Evolutionary conservation across 2,113 vertebrate species (phyloP), one percentile per base, ranked within the genome.

Genomic region (Cynopterus brachyotis): DNA sequence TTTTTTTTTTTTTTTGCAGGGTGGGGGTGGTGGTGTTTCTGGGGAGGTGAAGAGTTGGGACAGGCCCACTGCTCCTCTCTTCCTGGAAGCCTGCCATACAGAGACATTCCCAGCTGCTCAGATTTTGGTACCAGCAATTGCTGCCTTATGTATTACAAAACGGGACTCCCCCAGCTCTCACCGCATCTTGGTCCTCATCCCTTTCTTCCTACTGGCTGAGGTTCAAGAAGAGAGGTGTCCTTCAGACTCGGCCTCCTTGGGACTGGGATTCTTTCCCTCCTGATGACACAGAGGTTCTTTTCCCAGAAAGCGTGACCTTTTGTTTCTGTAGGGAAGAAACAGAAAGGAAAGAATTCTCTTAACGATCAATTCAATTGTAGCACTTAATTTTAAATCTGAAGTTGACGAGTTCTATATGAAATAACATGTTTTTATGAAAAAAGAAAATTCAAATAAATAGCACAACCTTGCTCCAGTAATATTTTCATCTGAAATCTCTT

Each of bases 291-390:
- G 53, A 40, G 30, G 53, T 60, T 78, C 45, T 88, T 32, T 89
- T 30, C 50, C 72, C 55, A 82, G 40, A 94, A 26, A 81, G 72
- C 19, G 72, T 40, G 50, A 28, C 22, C 22, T 30, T 85, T 47
- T 81, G 55, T 78, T 85, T 91, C 96, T 96, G 22, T 42, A 93
- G 45, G 78, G 22, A 95, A 15, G 79, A 76, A 83, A 28, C 37
- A 13, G 26, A 94, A 86, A 92, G 37, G 40, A 81, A 69, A 79
- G 24, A 35, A 83, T 94, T 72, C 50, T 72, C 40, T 66, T 89
- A 88, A 95, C 9, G 76, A 60, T 79, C 62, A 60, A 84, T 62
- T 97, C 60, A 78, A 37, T 1, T 85, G 11, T 59, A 94, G 53
- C 69, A 70, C 70, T 67, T 75, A 62, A 40, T 26, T 37, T 86